These are phyloP conservation scores for Ceramica pisi DNA, from an alignment of 2,888 invertebrate genomes.

Conservation along the genomic window DNA sequence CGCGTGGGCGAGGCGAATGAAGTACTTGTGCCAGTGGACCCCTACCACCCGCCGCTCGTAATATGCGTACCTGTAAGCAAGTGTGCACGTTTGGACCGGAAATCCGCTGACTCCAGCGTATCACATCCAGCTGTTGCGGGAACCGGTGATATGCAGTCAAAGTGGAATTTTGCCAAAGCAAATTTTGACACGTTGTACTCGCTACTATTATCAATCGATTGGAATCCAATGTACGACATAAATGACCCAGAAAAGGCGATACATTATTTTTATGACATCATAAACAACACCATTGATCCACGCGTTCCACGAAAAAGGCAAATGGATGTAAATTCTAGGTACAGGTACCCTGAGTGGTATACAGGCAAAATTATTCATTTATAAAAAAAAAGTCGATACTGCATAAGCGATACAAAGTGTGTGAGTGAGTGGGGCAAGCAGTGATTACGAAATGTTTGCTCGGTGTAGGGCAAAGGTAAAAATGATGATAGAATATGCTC, in stretches of 20 bases:
- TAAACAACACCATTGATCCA: too few relatives aligned
- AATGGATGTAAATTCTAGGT: too few relatives aligned
- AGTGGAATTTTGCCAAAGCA: slow-evolving; percentile 26
- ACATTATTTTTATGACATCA: background rate
- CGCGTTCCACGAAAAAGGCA: too few relatives aligned
- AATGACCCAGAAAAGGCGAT: background rate
- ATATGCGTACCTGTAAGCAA: slow-evolving; percentile 8
- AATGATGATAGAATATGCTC: too few relatives aligned
- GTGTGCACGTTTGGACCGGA: background rate
- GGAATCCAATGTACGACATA: background rate
- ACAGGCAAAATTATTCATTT: too few relatives aligned
- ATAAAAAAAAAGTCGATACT: too few relatives aligned
- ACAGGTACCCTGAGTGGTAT: too few relatives aligned
- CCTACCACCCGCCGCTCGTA: slow-evolving; percentile 35
- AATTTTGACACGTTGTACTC: slow-evolving; percentile 6
- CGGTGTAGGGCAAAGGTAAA: too few relatives aligned
- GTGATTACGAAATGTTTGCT: too few relatives aligned
- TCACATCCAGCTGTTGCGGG: too few relatives aligned
- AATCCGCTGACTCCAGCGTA: background rate
- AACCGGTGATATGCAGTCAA: background rate
- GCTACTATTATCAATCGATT: slow-evolving; percentile 4
- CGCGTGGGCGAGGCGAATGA: slow-evolving; percentile 16
- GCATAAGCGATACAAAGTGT: too few relatives aligned
- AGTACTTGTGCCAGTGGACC: slow-evolving; percentile 11
- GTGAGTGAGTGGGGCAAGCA: too few relatives aligned